A percentile compares a stretch with the other conserved stretches of the same genome.
phyloP scores from a whole-genome alignment of 2,797 vertebrate genomes.

The Sus cebifrons region DNA sequence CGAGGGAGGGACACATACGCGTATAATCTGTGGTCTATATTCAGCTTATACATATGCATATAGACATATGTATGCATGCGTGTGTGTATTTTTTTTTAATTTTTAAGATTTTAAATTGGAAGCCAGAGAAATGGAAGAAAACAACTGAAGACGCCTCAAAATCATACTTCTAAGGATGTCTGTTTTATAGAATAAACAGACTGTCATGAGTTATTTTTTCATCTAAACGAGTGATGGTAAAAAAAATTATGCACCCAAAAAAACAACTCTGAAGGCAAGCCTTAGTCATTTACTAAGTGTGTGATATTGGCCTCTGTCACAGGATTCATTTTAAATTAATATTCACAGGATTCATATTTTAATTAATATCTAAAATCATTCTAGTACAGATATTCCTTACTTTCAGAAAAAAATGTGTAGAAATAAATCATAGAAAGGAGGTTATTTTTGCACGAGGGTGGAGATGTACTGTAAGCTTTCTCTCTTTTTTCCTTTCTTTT shows the following conservation, averaged over 20 bases:
- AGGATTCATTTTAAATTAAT: neutral
- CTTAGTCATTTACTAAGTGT: neutral
- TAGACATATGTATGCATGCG: neutral
- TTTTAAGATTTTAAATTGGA: neutral
- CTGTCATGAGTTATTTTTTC: neutral
- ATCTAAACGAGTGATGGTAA: neutral
- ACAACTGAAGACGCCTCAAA: neutral
- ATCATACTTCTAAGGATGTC: neutral
- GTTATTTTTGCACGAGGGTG: rapidly evolving
- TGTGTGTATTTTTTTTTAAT: neutral
- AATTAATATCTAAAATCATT: neutral
- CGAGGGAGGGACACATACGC: neutral
- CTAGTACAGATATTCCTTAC: neutral
- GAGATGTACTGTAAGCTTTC: neutral
- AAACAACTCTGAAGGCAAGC: neutral
- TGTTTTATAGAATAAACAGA: neutral
- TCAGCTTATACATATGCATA: neutral
- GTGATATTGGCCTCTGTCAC: neutral
- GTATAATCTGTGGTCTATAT: too few relatives aligned
- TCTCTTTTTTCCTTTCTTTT: too few relatives aligned
- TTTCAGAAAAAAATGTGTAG: neutral
- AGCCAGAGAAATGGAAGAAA: neutral
- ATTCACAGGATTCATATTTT: too few relatives aligned
- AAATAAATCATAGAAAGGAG: too few relatives aligned
- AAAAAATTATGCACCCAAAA: neutral